A percentile compares a stretch with the other conserved stretches of the same genome.
These are phyloP conservation scores for Liopterus haemorrhoidalis DNA, from an alignment of 2,888 invertebrate genomes.

Conservation along the genomic window DNA sequence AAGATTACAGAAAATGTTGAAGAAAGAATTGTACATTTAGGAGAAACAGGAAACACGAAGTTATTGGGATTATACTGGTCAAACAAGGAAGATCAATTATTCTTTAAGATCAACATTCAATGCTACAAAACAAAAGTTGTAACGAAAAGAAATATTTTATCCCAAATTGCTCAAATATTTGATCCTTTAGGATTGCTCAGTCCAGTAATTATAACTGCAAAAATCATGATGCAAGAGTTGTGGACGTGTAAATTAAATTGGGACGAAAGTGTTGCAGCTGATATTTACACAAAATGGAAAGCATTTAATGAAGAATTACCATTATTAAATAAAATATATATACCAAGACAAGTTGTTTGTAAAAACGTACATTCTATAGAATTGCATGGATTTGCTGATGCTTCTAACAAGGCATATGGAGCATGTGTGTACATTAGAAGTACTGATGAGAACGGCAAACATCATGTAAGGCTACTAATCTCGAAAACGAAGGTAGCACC, in stretches of 20 bases:
- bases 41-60: constrained; percentile 2
- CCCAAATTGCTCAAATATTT: constrained; percentile 2
- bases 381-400: constrained; percentile 4
- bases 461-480: not conserved
- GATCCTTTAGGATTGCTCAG: constrained; percentile 1
- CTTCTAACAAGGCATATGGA: not conserved
- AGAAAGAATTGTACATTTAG: not conserved
- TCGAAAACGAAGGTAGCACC: constrained; percentile 2
- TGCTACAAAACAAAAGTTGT: not conserved
- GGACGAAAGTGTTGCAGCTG: constrained; percentile 1
- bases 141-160: constrained; percentile 4
- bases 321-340: not conserved
- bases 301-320: not conserved
- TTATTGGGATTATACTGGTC: not conserved
- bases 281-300: not conserved
- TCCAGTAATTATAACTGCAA: not conserved
- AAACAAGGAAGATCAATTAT: not conserved
- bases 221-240: not conserved
- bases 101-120: not conserved
- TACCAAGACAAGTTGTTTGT: not conserved
- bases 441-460: not conserved
- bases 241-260: constrained; percentile 3
- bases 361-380: not conserved
- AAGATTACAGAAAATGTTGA: not conserved
- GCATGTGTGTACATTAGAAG: constrained; percentile 1